Conservation (phyloP, 2,113 vertebrate genomes). For the Oreotrochilus melanogaster region DNA sequence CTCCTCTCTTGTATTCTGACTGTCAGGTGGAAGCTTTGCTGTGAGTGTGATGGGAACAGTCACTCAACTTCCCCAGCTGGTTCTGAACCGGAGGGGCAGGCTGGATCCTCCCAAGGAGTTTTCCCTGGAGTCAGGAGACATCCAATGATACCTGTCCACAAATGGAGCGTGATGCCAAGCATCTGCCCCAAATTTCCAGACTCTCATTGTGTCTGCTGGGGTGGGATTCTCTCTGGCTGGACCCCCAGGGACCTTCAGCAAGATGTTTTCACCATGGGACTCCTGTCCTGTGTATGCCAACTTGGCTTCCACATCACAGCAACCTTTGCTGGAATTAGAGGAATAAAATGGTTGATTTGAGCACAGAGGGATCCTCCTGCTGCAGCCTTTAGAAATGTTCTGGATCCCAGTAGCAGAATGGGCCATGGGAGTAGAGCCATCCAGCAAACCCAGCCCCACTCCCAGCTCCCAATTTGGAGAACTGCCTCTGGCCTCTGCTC, state of each 20-base stretch:
- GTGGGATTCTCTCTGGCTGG: fast-evolving
- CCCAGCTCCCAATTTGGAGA: neutral
- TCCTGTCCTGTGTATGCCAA: fast-evolving
- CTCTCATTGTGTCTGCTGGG: neutral
- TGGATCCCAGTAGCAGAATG: neutral
- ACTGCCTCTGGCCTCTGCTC: neutral
- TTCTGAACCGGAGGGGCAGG: neutral
- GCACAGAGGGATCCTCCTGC: neutral
- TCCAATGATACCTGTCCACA: neutral
- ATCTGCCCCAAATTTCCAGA: neutral
- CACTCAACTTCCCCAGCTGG: fast-evolving
- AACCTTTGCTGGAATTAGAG: neutral
- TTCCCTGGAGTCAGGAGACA: neutral
- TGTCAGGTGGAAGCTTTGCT: neutral
- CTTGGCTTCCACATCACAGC: neutral
- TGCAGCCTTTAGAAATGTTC: neutral
- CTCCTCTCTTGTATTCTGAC: fast-evolving
- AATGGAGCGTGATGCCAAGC: neutral
- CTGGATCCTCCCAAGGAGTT: neutral
- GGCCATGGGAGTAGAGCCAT: neutral
- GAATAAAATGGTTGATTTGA: neutral
- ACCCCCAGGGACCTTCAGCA: neutral
- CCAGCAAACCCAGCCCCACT: neutral
- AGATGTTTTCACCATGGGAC: neutral
- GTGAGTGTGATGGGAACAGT: neutral